phyloP scores from a whole-genome alignment of 2,113 vertebrate genomes.

The Polypterus bichir region DNA sequence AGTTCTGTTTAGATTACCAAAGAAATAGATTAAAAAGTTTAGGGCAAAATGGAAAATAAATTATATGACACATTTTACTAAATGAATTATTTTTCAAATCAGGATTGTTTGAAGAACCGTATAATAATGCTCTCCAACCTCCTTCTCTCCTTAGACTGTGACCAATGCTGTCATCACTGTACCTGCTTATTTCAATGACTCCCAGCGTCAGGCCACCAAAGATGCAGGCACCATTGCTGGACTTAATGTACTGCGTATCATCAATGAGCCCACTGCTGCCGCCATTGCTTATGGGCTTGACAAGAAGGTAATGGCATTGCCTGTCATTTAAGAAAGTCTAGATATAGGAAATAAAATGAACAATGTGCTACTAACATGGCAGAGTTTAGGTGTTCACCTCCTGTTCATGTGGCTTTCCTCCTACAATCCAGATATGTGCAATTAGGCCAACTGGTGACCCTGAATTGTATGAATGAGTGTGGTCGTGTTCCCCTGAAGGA shows the following conservation, averaged over 20 bases:
- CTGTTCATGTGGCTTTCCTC: too few species aligned
- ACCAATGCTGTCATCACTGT: slow-evolving; percentile 77
- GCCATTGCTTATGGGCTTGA: slow-evolving; percentile 83
- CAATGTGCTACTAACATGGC: too few species aligned
- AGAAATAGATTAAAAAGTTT: too few species aligned
- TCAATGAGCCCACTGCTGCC: slow-evolving; percentile 85
- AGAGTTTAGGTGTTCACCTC: neutral
- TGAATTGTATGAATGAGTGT: too few species aligned
- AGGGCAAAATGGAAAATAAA: too few species aligned
- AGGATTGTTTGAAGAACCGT: neutral
- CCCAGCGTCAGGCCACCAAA: too few species aligned
- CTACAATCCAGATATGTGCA: too few species aligned
- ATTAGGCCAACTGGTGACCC: too few species aligned
- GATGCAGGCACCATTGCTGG: slow-evolving; percentile 74
- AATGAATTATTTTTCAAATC: too few species aligned
- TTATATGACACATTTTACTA: too few species aligned
- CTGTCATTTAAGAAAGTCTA: neutral
- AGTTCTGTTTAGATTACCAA: too few species aligned
- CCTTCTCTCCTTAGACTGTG: slow-evolving; percentile 35
- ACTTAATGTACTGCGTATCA: slow-evolving; percentile 75
- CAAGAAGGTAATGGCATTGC: slow-evolving; percentile 66
- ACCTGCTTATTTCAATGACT: slow-evolving; percentile 81
- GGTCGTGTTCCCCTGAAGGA: neutral
- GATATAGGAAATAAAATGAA: neutral
- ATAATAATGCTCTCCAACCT: neutral